Evolutionary conservation across 2,113 vertebrate genomes (phyloP), one percentile per base, ranked within the genome.

Genomic region (Excalfactoria chinensis): DNA sequence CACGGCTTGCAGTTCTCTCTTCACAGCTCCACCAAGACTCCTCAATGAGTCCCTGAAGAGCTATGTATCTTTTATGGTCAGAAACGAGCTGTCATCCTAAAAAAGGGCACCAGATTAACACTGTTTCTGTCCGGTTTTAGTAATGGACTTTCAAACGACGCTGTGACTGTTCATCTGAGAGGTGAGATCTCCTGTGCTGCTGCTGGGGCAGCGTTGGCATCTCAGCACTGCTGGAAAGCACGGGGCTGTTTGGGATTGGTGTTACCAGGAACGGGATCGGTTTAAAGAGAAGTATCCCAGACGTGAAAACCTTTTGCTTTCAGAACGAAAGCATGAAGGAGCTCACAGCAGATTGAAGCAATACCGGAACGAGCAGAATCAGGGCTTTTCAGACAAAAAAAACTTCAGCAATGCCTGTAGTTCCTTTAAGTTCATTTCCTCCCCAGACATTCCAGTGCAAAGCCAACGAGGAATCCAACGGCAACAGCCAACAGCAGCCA

Each of bases 181-280:
- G 60, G 89, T 62, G 78, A 91, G 75, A 88, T 12, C 86, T 94
- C 94, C 94, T 89, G 89, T 18, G 75, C 74, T 25, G 84, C 77
- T 75, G 63, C 87, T 6, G 41, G n/a, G 79, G 88, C 82, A 89
- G 83, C 81, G 79, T 2, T 79, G 92, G 87, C 76, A 89, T 71
- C 56, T 20, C 48, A 14, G 62, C 71, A 35, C 16, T 59, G 43
- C 55, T 32, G 30, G 13, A n/a, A n/a, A 37, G 74, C 58, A 26
- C 48, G 18, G 70, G 51, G 84, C 48, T 25, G 48, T 25, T 26
- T 15, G 49, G 51, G 51, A 49, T 2, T 23, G 23, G 48, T 12
- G 23, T 49, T 22, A 13, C 2, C 12, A 49, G 22, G 48, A 49
- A 49, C 48, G 23, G 23, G 35, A 58, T 17, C 7, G 6, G 4